Evolutionary conservation across 2,888 invertebrate species (phyloP).

Genomic region (Aelia acuminata): DNA sequence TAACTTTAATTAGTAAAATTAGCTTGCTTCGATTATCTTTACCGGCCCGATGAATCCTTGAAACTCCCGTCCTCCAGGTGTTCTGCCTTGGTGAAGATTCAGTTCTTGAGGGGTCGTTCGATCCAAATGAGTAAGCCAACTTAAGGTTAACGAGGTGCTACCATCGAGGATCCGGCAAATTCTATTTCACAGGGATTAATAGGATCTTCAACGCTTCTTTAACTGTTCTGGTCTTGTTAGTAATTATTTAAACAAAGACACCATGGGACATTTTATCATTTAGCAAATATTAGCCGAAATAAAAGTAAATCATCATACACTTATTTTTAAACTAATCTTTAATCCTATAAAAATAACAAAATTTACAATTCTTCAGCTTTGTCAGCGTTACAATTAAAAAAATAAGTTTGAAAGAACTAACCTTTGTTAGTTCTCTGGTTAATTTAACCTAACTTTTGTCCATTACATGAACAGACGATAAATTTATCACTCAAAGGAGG

Average conservation of each 20-base stretch:
- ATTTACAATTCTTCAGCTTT: too few relatives aligned
- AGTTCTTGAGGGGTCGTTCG: conserved; percentile 8
- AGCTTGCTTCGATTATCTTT: neutral
- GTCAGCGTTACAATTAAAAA: too few relatives aligned
- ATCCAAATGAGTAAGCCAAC: neutral
- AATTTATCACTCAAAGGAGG: too few relatives aligned
- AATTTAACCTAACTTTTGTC: too few relatives aligned
- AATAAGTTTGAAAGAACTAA: too few relatives aligned
- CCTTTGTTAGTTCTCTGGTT: too few relatives aligned
- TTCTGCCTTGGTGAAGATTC: conserved; percentile 10
- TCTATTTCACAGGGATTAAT: conserved; percentile 25
- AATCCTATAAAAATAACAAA: too few relatives aligned
- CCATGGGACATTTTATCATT: neutral
- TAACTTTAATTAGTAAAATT: neutral
- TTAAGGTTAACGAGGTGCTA: conserved; percentile 10
- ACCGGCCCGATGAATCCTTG: neutral
- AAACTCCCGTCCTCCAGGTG: neutral
- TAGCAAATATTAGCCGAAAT: neutral
- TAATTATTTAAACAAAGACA: neutral
- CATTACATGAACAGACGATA: too few relatives aligned
- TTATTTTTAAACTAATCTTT: too few relatives aligned
- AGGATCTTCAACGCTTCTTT: conserved; percentile 1
- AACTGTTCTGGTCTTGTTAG: neutral
- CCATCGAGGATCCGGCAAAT: neutral
- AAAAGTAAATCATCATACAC: neutral